Percentiles rank a stretch among this genome's conserved stretches.
Conservation (phyloP, 2,797 vertebrate genomes). For the Microctenopoma steveboyesi region DNA sequence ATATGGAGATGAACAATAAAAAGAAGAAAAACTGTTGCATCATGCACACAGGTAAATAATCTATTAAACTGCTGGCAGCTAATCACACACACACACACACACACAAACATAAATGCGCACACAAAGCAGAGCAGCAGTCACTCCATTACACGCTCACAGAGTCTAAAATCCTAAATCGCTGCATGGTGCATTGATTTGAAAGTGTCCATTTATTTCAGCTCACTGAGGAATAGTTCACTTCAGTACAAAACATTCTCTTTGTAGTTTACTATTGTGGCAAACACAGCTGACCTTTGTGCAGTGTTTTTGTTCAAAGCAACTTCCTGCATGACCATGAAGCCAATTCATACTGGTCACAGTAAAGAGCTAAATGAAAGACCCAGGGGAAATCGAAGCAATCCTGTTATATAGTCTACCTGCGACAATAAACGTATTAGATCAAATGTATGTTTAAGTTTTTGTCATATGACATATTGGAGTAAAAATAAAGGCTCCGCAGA, state of each 20-base stretch:
- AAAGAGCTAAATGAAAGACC: conserved; percentile 22
- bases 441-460: too few species aligned
- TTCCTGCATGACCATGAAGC: conserved; percentile 18
- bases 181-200: conserved; percentile 64
- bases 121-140: conserved; percentile 12
- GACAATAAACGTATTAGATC: neutral
- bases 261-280: conserved; percentile 38
- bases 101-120: conserved; percentile 22
- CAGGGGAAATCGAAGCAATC: conserved; percentile 10
- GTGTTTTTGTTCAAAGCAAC: conserved; percentile 42
- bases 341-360: conserved; percentile 23
- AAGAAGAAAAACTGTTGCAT: conserved; percentile 32
- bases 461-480: too few species aligned
- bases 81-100: conserved; percentile 16
- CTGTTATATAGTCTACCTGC: conserved; percentile 11
- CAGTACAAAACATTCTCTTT: conserved; percentile 43
- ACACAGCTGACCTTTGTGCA: conserved; percentile 60
- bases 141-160: conserved; percentile 51
- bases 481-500: neutral
- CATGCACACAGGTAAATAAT: conserved; percentile 39
- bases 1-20: conserved; percentile 30
- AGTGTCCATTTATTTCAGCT: conserved; percentile 64
- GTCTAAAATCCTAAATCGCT: conserved; percentile 55
- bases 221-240: conserved; percentile 43
- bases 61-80: conserved; percentile 20